phyloP scores from a whole-genome alignment of 2,113 vertebrate species.

The Rhizomys pruinosus region DNA sequence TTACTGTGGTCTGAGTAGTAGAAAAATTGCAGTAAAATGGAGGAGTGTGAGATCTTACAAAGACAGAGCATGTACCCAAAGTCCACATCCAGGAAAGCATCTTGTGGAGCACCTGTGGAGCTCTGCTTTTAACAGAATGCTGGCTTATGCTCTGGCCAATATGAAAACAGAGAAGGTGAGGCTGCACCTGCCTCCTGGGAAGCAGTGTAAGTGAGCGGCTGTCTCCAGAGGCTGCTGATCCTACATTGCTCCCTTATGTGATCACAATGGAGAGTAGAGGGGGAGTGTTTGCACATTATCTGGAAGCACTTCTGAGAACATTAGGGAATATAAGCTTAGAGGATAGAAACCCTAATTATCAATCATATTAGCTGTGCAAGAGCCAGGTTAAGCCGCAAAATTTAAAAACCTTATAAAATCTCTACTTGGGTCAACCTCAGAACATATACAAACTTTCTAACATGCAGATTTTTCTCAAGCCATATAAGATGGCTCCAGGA shows the following conservation, averaged over 20 bases:
- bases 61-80: background rate
- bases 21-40: background rate
- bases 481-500: no score
- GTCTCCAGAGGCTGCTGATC: conserved; percentile 1
- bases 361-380: background rate
- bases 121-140: background rate
- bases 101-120: background rate
- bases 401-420: background rate
- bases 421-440: background rate
- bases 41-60: background rate
- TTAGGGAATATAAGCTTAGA: background rate
- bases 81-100: background rate
- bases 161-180: background rate
- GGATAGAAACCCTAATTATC: background rate
- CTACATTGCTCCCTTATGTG: background rate
- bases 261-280: background rate
- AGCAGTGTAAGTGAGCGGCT: background rate
- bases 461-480: no score
- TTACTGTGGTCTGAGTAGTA: conserved; percentile 14
- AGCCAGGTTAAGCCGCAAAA: background rate
- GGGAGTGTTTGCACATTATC: background rate
- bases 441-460: no score
- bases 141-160: background rate
- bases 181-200: background rate
- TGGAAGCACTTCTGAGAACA: background rate